phyloP scores from a whole-genome alignment of 2,888 invertebrate genomes.

The Drosophila monieri region DNA sequence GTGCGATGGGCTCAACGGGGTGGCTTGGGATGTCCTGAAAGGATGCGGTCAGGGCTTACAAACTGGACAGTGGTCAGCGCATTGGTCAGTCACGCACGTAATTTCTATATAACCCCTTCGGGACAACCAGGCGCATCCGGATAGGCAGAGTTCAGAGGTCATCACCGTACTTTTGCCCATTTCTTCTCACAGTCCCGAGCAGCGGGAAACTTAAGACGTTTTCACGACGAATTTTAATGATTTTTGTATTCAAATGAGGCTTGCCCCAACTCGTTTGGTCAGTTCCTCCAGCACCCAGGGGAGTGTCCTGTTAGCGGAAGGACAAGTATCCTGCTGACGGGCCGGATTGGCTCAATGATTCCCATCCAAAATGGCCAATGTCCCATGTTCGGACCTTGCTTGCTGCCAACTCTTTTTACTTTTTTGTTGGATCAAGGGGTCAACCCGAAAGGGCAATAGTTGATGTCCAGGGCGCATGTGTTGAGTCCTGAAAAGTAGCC shows the following conservation, averaged over 20 bases:
- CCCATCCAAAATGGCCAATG: slow-evolving; percentile 62
- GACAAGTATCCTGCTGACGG: slow-evolving; percentile 38
- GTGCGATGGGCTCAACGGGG: slow-evolving; percentile 56
- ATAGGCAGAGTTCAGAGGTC: slow-evolving; percentile 79
- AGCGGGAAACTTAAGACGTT: slow-evolving; percentile 77
- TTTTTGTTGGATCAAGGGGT: slow-evolving; percentile 56
- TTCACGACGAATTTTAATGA: slow-evolving; percentile 79
- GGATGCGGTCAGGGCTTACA: slow-evolving; percentile 67
- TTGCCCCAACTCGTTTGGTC: slow-evolving; percentile 55
- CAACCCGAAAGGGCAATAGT: slow-evolving; percentile 60
- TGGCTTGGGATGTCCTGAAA: slow-evolving; percentile 56
- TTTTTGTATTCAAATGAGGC: slow-evolving; percentile 79
- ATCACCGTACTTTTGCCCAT: slow-evolving; percentile 81
- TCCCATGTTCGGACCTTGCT: slow-evolving; percentile 36
- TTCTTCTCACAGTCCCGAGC: slow-evolving; percentile 79
- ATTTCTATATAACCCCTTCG: slow-evolving; percentile 56
- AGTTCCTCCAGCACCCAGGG: slow-evolving; percentile 46
- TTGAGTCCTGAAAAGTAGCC: slow-evolving; percentile 47
- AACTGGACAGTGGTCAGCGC: slow-evolving; percentile 78
- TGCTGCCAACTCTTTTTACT: slow-evolving; percentile 38
- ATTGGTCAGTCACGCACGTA: slow-evolving; percentile 83
- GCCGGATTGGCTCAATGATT: slow-evolving; percentile 56
- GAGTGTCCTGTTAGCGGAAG: slow-evolving; percentile 53
- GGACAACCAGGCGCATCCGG: slow-evolving; percentile 53
- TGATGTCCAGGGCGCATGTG: slow-evolving; percentile 57